A percentile compares a stretch with the other conserved stretches of the same genome.
phyloP scores from a whole-genome alignment of 92 coral and sea anemone genomes.

The Zoanthus gigantus region DNA sequence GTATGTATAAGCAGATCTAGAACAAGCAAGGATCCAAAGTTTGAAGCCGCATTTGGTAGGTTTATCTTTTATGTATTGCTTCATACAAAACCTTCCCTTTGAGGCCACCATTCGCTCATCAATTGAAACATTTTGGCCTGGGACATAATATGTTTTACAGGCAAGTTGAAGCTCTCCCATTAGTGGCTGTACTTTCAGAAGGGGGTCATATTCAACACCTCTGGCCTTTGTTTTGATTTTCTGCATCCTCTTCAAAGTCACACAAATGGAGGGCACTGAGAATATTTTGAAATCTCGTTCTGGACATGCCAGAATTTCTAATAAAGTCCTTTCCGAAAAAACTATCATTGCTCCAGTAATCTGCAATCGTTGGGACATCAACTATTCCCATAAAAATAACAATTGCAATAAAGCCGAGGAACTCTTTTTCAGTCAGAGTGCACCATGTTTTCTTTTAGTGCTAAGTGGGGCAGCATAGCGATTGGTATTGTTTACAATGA shows the following conservation, averaged over 20 bases:
- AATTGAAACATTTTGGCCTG: constrained; percentile 32
- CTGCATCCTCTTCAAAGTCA: constrained; percentile 56
- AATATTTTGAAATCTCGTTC: constrained; percentile 53
- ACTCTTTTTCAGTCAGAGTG: constrained; percentile 48
- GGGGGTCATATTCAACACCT: constrained; percentile 33
- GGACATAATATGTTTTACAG: constrained; percentile 38
- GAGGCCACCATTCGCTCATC: constrained; percentile 61
- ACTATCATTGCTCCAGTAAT: constrained; percentile 45
- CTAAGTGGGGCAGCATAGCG: constrained; percentile 43
- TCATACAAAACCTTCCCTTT: constrained; percentile 60
- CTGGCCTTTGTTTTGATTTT: constrained; percentile 55
- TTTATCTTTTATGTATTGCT: constrained; percentile 52
- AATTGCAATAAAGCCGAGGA: constrained; percentile 49
- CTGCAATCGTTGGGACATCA: constrained; percentile 55
- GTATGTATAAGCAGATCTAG: constrained; percentile 24
- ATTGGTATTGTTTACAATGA: constrained; percentile 43
- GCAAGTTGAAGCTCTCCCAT: constrained; percentile 40
- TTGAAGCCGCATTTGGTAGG: constrained; percentile 61
- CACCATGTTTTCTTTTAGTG: constrained; percentile 44
- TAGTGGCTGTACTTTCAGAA: constrained; percentile 26
- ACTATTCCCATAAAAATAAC: constrained; percentile 58
- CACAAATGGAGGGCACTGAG: constrained; percentile 57
- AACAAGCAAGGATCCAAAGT: constrained; percentile 46
- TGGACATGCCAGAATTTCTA: constrained; percentile 53
- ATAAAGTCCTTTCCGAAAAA: constrained; percentile 47